Percentiles rank a stretch among this genome's conserved stretches.
phyloP scores from a whole-genome alignment of 2,797 vertebrate species.

The Alfaro cultratus region DNA sequence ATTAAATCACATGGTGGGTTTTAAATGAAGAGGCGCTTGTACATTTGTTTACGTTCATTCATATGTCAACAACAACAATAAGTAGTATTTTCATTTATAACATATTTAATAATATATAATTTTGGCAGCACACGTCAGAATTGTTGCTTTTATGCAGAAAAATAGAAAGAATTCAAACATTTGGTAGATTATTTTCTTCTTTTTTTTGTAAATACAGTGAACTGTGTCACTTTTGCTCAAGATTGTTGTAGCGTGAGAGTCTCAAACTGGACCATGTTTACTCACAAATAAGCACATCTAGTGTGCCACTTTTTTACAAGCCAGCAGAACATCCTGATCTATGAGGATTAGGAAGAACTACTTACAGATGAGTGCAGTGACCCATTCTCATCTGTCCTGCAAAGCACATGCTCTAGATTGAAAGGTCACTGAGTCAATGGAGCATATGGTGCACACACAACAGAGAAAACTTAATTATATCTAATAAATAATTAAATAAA shows the following conservation, averaged over 20 bases:
- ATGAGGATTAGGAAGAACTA: slow-evolving; percentile 16
- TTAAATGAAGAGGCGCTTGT: neutral
- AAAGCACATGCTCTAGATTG: neutral
- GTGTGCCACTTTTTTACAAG: slow-evolving; percentile 3
- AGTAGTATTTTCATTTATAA: neutral
- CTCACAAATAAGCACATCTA: neutral
- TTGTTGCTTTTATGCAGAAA: neutral
- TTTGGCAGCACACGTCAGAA: neutral
- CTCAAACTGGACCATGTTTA: neutral
- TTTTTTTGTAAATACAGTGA: neutral
- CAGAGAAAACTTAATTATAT: neutral
- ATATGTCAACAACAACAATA: neutral
- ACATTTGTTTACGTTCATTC: neutral
- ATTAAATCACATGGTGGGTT: neutral
- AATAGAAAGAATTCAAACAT: neutral
- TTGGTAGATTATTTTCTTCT: neutral
- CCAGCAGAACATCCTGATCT: slow-evolving; percentile 5
- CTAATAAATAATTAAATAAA: slow-evolving; percentile 1
- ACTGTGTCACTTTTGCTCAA: neutral
- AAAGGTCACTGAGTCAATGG: neutral
- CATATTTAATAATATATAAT: neutral
- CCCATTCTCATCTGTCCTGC: neutral
- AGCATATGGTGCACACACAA: neutral
- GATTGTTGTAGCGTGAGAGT: neutral
- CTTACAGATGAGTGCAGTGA: slow-evolving; percentile 6